phyloP scores from a whole-genome alignment of 2,797 vertebrate species.

The Molothrus ater region DNA sequence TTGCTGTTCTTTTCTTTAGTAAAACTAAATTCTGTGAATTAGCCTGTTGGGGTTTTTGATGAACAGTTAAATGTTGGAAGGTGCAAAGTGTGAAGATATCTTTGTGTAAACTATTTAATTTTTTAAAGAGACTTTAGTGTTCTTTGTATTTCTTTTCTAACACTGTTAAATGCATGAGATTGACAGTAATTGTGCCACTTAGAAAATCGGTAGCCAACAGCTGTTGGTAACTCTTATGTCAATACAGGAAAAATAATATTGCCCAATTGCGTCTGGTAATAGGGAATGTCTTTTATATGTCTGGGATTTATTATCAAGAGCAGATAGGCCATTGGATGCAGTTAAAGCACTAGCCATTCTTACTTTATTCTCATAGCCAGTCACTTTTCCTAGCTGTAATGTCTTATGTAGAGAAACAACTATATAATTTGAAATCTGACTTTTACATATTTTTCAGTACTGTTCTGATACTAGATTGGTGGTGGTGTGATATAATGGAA shows the following conservation, averaged over 20 bases:
- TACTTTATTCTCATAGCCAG: not conserved
- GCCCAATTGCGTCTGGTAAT: not conserved
- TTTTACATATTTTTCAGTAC: not conserved
- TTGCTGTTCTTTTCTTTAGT: not conserved
- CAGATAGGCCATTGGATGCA: not conserved
- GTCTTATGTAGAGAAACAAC: constrained; percentile 65
- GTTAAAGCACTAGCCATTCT: not conserved
- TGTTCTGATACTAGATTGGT: not conserved
- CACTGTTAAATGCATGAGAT: constrained; percentile 17
- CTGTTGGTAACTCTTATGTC: not conserved
- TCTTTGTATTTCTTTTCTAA: constrained; percentile 14
- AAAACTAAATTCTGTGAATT: not conserved
- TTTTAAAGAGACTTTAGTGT: not conserved
- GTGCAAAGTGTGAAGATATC: constrained; percentile 79
- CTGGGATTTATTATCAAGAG: not conserved
- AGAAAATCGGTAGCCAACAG: not conserved
- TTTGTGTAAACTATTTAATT: constrained; percentile 64
- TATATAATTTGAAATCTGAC: not conserved
- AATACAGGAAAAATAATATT: not conserved
- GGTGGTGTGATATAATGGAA: not conserved
- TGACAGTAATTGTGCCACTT: not conserved
- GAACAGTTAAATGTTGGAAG: not conserved
- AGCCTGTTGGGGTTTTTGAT: not conserved
- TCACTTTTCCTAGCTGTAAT: constrained; percentile 51
- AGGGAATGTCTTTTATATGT: not conserved